Percentiles rank a stretch among this genome's conserved stretches.
phyloP scores from a whole-genome alignment of 2,113 vertebrate genomes.

The Eretmochelys imbricata region DNA sequence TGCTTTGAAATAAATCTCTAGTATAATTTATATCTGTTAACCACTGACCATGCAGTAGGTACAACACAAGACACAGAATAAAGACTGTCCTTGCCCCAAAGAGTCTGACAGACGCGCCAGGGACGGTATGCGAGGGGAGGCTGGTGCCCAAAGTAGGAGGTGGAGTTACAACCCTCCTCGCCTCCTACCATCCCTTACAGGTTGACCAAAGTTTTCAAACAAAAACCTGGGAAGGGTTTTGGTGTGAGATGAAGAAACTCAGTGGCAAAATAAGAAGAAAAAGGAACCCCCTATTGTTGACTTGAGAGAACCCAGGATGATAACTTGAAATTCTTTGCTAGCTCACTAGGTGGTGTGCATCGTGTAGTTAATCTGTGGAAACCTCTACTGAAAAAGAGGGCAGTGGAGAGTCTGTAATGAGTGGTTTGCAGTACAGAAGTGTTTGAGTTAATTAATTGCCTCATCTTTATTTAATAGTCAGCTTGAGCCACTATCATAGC shows the following conservation, averaged over 20 bases:
- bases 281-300: background rate
- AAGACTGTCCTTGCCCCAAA: background rate
- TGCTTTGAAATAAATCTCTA: background rate
- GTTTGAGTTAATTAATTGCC: constrained; percentile 7
- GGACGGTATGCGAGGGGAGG: background rate
- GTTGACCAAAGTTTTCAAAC: background rate
- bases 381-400: background rate
- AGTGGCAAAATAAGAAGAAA: background rate
- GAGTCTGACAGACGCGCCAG: background rate
- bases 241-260: background rate
- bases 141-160: background rate
- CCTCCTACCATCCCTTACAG: background rate
- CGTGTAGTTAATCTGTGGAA: background rate
- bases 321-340: background rate
- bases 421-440: background rate
- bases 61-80: background rate
- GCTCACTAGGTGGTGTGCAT: background rate
- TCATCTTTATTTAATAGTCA: constrained; percentile 38
- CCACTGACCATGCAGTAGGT: background rate
- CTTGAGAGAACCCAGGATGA: background rate
- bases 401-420: background rate
- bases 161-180: background rate
- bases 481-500: background rate
- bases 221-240: background rate
- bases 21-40: background rate